A percentile compares a stretch with the other conserved stretches of the same genome.
Evolutionary conservation across 2,113 vertebrate genomes (phyloP).

Genomic region (Macrotis lagotis): DNA sequence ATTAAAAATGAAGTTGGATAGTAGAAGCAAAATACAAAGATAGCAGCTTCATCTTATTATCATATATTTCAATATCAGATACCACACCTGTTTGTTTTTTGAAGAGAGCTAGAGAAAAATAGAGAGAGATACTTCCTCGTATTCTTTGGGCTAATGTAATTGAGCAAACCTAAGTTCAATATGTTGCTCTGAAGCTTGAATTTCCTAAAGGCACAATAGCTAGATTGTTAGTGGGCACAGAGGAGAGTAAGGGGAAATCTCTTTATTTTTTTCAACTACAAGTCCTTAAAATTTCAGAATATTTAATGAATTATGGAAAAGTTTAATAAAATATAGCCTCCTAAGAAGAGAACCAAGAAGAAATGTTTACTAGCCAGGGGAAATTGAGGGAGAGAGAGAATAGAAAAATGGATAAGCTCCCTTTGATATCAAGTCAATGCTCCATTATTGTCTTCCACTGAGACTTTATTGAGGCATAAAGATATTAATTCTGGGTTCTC

Average conservation of each 20-base stretch:
- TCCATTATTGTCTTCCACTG: neutral
- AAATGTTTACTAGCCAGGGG: neutral
- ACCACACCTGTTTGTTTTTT: neutral
- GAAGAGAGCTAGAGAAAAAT: slow-evolving; percentile 10
- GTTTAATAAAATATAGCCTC: neutral
- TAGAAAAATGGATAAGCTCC: neutral
- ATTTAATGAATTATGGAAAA: slow-evolving; percentile 2
- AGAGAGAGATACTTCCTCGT: neutral
- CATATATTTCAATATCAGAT: neutral
- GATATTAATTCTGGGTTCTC: neutral
- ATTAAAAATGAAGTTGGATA: slow-evolving; percentile 34
- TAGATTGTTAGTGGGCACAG: neutral
- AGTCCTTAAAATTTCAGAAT: slow-evolving; percentile 16
- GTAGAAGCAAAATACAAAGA: slow-evolving; percentile 15
- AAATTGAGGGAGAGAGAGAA: neutral
- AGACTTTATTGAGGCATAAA: neutral
- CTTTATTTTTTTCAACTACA: neutral
- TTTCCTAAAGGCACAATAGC: neutral
- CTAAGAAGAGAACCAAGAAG: neutral
- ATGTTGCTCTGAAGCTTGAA: neutral
- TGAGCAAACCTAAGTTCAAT: neutral
- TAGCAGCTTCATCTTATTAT: neutral
- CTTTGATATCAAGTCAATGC: neutral
- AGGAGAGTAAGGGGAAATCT: neutral
- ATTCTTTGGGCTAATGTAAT: neutral